Base-by-base conservation (phyloP, 2,888 invertebrate species). In the Morpho achilles region DNA sequence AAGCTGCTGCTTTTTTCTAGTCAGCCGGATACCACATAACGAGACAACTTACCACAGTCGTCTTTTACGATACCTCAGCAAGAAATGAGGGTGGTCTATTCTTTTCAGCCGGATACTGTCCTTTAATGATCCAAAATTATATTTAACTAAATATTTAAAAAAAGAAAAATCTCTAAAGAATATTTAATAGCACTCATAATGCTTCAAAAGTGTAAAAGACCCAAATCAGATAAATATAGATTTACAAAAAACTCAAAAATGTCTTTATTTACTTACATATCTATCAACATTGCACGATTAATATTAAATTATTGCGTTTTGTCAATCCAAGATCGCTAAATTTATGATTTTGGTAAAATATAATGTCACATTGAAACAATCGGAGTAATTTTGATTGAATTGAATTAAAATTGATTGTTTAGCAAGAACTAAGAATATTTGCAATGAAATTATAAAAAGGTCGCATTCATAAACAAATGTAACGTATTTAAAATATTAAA, bases 231-330 rank as follows among this genome's bases (percentile, higher is more conserved):
- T 49, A 8, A 39, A 16, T 40, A 50, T 40, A 10, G 50, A 9
- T 40, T 22, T 50, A n/a, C 8, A 50, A 41, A 50, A 40, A 42
- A 58, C 8, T 16, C 39, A 10, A 50, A 7, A 50, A 53, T 22
- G 8, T 47, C 53, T 58, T 62, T 67, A 67, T 63, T 67, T 59
- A 63, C 61, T 58, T 67, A 62, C 61, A 66, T 65, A 71, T 70
- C 78, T 83, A 83, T 72, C 75, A 75, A 84, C 77, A 86, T 86
- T 83, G 87, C 83, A 85, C 86, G 76, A 76, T 71, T 70, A 72
- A 73, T 74, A 73, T 46, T 41, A 42, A 53, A 76, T 71, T 76
- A 65, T 67, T 69, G 66, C 68, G 46, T 63, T 66, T 45, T 7
- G 48, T 59, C 66, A 72, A 72, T 69, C 69, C 67, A 68, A 65